phyloP scores from a whole-genome alignment of 2,797 vertebrate species.

The Peromyscus eremicus region DNA sequence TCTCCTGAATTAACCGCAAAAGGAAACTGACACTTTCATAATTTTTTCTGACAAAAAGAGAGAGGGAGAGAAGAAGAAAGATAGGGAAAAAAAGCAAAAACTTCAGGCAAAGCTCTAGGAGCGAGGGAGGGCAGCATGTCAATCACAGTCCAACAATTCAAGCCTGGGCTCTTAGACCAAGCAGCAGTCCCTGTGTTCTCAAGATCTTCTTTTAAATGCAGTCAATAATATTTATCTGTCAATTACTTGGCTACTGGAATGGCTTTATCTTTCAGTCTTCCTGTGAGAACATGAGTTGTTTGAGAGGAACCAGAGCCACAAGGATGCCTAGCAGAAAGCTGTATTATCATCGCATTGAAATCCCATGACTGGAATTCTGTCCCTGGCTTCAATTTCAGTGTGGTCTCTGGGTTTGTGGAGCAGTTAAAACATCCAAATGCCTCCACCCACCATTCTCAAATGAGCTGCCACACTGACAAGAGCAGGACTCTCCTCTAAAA shows the following conservation, averaged over 20 bases:
- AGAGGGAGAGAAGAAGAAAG: background rate
- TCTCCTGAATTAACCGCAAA: conserved; percentile 93
- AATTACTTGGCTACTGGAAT: conserved; percentile 71
- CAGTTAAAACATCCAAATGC: background rate
- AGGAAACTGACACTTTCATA: conserved; percentile 94
- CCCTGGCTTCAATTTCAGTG: conserved; percentile 62
- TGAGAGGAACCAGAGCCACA: conserved; percentile 64
- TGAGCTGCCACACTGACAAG: conserved; percentile 85
- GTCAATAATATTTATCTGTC: conserved; percentile 71
- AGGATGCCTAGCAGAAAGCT: conserved; percentile 15
- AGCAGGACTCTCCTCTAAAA: conserved; percentile 86
- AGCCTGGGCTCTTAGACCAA: conserved; percentile 4
- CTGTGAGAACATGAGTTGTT: conserved; percentile 4
- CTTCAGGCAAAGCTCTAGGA: conserved; percentile 86
- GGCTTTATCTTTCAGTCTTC: conserved; percentile 54
- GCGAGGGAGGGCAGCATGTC: conserved; percentile 82
- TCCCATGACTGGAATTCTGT: conserved; percentile 23
- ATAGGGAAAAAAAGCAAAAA: conserved; percentile 82
- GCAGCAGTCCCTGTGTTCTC: background rate
- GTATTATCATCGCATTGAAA: conserved; percentile 23
- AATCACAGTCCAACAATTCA: conserved; percentile 30
- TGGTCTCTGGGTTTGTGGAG: conserved; percentile 36
- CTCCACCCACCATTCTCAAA: conserved; percentile 77
- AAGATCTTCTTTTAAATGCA: conserved; percentile 61
- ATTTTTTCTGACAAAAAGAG: conserved; percentile 85